phyloP scores from a whole-genome alignment of 2,888 invertebrate genomes.

The Ernsta delagoae region DNA sequence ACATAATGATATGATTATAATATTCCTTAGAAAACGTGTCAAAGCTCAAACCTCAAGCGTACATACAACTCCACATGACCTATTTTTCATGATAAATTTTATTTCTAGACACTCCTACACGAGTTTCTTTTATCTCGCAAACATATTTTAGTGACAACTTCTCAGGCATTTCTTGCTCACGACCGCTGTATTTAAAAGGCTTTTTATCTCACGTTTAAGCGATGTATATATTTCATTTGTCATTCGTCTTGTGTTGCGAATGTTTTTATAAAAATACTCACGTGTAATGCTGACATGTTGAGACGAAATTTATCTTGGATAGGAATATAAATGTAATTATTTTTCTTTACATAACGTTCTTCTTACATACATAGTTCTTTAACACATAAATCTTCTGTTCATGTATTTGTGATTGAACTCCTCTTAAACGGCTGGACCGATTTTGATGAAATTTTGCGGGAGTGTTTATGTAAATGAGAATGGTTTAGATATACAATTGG shows the following conservation, averaged over 20 bases:
- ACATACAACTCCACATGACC: conserved; percentile 3
- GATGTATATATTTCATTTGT: conserved; percentile 13
- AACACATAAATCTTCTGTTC: no score
- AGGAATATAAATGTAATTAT: neutral
- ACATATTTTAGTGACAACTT: conserved; percentile 31
- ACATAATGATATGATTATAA: no score
- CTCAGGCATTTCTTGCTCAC: conserved; percentile 7
- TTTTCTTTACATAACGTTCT: no score
- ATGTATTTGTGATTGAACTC: no score
- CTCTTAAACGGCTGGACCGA: no score
- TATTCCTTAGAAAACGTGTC: neutral
- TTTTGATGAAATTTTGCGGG: no score
- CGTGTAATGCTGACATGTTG: neutral
- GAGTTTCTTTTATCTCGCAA: conserved; percentile 28
- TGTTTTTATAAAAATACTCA: conserved; percentile 8
- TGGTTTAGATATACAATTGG: no score
- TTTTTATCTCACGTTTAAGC: conserved; percentile 16
- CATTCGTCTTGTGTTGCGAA: conserved; percentile 1
- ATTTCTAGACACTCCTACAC: conserved; percentile 18
- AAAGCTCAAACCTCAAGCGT: neutral
- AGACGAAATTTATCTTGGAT: neutral
- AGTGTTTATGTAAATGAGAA: no score
- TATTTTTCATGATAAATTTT: conserved; percentile 28
- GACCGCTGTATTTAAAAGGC: conserved; percentile 15
- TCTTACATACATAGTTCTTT: no score